Evolutionary conservation across 2,113 vertebrate species (phyloP).

Genomic region (Elaphurus davidianus): DNA sequence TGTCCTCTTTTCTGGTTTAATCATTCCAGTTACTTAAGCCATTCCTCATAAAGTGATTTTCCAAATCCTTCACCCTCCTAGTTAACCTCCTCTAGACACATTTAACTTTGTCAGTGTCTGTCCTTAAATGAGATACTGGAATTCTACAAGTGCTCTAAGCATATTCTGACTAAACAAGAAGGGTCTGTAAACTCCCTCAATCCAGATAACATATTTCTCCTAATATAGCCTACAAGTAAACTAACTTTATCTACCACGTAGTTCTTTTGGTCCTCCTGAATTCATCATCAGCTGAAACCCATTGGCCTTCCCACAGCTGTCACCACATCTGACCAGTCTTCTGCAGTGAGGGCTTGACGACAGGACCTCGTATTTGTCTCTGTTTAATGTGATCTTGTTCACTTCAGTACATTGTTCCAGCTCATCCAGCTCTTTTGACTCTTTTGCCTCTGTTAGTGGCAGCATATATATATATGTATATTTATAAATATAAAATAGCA

Average conservation of each 20-base stretch:
- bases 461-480: not conserved
- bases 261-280: not conserved
- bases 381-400: not conserved
- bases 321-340: not conserved
- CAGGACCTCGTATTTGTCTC: not conserved
- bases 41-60: not conserved
- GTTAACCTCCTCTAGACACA: not conserved
- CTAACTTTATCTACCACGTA: not conserved
- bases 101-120: not conserved
- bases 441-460: not conserved
- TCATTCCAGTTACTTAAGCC: not conserved
- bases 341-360: not conserved
- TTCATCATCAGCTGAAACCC: not conserved
- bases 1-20: not conserved
- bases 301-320: not conserved
- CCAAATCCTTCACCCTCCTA: not conserved
- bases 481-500: not conserved
- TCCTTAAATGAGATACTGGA: not conserved
- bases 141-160: not conserved
- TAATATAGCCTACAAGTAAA: not conserved
- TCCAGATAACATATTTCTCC: not conserved
- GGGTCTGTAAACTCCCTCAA: not conserved
- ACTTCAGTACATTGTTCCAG: not conserved
- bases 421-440: not conserved
- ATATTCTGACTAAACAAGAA: not conserved